Evolutionary conservation across 1,140 invertebrate species (phyloP).

Genomic region (Drosophila tristis): DNA sequence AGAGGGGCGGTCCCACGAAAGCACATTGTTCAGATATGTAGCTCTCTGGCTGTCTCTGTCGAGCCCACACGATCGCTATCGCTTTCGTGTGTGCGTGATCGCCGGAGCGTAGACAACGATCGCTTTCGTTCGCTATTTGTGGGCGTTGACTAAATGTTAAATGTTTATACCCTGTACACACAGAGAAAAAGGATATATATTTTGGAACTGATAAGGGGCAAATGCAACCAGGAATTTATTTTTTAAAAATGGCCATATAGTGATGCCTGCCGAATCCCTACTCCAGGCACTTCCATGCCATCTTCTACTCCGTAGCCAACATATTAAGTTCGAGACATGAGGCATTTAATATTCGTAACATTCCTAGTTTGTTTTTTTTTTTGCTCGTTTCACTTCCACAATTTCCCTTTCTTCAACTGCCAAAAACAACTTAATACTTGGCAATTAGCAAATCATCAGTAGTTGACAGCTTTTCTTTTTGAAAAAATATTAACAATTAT

Average conservation of each 20-base stretch:
- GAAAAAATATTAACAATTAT: slow-evolving; percentile 54
- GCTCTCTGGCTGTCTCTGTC: slow-evolving; percentile 31
- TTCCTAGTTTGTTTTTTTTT: neutral
- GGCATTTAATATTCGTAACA: too few relatives aligned
- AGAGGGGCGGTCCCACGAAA: slow-evolving; percentile 31
- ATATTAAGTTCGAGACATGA: too few relatives aligned
- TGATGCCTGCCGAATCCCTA: too few relatives aligned
- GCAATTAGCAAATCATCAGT: slow-evolving; percentile 74
- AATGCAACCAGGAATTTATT: neutral
- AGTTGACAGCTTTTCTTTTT: slow-evolving; percentile 63
- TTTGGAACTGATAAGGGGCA: too few relatives aligned
- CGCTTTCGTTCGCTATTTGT: slow-evolving; percentile 34
- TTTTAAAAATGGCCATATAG: neutral
- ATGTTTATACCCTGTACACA: too few relatives aligned
- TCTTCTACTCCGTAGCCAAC: neutral
- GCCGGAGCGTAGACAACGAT: slow-evolving; percentile 41
- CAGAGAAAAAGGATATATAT: too few relatives aligned
- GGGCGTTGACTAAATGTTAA: slow-evolving; percentile 29
- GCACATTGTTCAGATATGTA: slow-evolving; percentile 25
- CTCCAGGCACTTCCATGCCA: too few relatives aligned
- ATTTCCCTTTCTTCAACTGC: slow-evolving; percentile 29
- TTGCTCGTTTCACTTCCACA: neutral
- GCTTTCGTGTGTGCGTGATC: slow-evolving; percentile 27
- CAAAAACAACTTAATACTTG: slow-evolving; percentile 56
- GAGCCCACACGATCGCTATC: slow-evolving; percentile 28